phyloP scores from a whole-genome alignment of 2,113 vertebrate species.

The Hippocampus barbouri region DNA sequence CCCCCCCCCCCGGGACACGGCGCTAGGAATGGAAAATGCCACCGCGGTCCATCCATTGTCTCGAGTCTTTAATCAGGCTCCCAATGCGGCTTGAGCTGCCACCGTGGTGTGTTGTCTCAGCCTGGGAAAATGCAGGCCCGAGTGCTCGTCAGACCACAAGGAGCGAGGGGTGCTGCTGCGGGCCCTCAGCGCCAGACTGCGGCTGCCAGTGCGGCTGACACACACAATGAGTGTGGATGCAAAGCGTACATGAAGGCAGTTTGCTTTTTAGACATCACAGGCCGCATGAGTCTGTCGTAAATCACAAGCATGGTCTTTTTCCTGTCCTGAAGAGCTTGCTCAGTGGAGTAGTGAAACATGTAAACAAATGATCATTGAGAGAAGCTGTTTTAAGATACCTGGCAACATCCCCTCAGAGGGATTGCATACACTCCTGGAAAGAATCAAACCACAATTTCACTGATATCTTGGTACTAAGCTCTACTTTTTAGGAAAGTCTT shows the following conservation, averaged over 20 bases:
- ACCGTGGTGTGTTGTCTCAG: constrained; percentile 70
- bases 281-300: constrained; percentile 39
- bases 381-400: constrained; percentile 19
- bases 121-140: constrained; percentile 74
- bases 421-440: too few relatives aligned
- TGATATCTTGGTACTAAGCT: too few relatives aligned
- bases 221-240: constrained; percentile 54
- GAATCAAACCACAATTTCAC: neutral
- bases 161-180: constrained; percentile 59
- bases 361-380: constrained; percentile 53
- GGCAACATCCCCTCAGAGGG: too few relatives aligned
- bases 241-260: constrained; percentile 51
- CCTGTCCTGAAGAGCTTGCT: neutral
- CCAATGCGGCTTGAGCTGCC: constrained; percentile 68
- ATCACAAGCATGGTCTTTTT: constrained; percentile 31
- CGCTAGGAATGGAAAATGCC: constrained; percentile 70
- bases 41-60: constrained; percentile 72
- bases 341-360: constrained; percentile 6
- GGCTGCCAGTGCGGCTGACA: constrained; percentile 53
- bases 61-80: constrained; percentile 74
- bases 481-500: too few relatives aligned
- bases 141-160: constrained; percentile 66
- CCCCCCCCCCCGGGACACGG: constrained; percentile 55
- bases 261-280: constrained; percentile 45
- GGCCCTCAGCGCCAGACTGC: constrained; percentile 57